Percentiles rank a stretch among this genome's conserved stretches.
These are phyloP conservation scores for Halcyon leucocephala DNA, from an alignment of 2,797 vertebrate species.

Conservation along the genomic window DNA sequence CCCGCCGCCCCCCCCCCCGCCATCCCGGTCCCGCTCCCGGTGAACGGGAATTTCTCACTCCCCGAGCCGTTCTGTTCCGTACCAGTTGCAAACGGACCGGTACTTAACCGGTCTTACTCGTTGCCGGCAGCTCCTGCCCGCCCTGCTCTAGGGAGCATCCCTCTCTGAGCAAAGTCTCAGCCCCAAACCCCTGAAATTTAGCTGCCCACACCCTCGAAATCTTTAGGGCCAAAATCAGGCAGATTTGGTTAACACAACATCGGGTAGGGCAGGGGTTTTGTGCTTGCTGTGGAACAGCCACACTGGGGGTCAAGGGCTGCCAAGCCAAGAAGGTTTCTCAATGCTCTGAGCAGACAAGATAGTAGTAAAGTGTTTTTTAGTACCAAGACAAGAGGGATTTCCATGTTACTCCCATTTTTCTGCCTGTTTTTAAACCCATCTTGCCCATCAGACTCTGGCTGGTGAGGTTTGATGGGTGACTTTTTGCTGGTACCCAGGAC, in stretches of 20 bases:
- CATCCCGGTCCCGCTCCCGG: background rate
- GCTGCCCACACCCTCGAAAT: accelerated
- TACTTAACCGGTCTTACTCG: accelerated
- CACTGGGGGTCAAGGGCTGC: accelerated
- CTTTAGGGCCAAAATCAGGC: background rate
- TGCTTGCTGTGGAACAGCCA: accelerated
- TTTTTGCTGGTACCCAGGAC: accelerated
- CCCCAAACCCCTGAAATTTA: accelerated
- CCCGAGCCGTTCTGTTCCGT: background rate
- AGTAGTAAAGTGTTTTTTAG: background rate
- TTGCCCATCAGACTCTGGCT: background rate
- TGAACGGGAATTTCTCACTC: background rate
- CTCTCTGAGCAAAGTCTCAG: too few relatives aligned
- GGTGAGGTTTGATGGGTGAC: background rate
- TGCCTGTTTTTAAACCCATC: background rate
- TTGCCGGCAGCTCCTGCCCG: background rate
- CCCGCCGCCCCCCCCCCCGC: too few relatives aligned
- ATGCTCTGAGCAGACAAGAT: background rate
- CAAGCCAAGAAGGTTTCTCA: background rate
- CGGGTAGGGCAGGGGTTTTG: accelerated
- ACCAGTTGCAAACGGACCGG: background rate
- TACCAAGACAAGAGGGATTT: background rate
- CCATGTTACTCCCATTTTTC: background rate
- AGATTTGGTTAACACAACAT: background rate
- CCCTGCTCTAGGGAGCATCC: background rate